phyloP scores from a whole-genome alignment of 2,888 invertebrate genomes.

The Cynaeus angustus region DNA sequence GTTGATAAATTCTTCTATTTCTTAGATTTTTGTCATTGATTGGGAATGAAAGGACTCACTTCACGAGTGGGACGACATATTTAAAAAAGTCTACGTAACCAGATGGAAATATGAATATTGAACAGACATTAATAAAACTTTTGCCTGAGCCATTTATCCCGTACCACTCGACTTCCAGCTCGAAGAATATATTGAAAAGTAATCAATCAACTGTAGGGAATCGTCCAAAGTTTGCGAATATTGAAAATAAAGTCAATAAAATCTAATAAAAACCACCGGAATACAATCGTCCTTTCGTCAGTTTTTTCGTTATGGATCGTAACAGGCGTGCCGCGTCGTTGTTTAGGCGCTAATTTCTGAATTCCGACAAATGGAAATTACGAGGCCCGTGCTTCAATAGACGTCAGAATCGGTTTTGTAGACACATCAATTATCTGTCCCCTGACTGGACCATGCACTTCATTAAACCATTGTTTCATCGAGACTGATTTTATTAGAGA shows the following conservation, averaged over 20 bases:
- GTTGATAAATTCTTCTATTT: conserved; percentile 13
- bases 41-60: background rate
- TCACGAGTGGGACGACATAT: conserved; percentile 23
- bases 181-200: conserved; percentile 55
- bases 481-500: conserved; percentile 55
- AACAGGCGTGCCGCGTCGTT: conserved; percentile 22
- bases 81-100: conserved; percentile 47
- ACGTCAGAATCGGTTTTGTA: conserved; percentile 51
- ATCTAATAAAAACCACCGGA: conserved; percentile 48
- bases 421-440: conserved; percentile 56
- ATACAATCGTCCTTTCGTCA: conserved; percentile 32
- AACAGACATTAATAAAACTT: conserved; percentile 55
- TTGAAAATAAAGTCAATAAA: conserved; percentile 55
- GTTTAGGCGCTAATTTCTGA: conserved; percentile 45
- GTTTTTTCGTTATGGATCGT: conserved; percentile 11
- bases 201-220: conserved; percentile 55
- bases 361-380: conserved; percentile 47
- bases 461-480: conserved; percentile 56
- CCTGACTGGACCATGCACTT: conserved; percentile 50
- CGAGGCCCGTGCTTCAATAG: conserved; percentile 45
- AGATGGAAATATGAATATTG: conserved; percentile 55
- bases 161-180: conserved; percentile 53
- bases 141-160: conserved; percentile 52
- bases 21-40: conserved; percentile 11
- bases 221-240: conserved; percentile 51